Evolutionary conservation across 2,888 invertebrate genomes (phyloP), one percentile per base, ranked within the genome.

Genomic region (Eupithecia subumbrata): DNA sequence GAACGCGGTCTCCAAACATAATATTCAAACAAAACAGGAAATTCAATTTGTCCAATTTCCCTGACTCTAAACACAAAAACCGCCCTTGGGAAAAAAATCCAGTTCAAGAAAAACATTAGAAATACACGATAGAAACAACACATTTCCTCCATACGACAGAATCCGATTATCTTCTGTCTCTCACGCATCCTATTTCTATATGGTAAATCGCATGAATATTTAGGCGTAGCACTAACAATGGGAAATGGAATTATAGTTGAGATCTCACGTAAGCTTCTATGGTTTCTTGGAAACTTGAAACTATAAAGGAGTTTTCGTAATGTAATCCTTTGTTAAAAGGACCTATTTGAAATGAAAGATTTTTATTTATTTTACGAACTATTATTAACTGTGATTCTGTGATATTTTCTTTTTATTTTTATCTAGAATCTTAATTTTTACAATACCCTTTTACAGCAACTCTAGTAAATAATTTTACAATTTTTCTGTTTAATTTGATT

Each of bases 31-130:
- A 86, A 87, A 86, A 85, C 84, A 84, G 80, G 84, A 81, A 86
- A 89, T 88, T 89, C 86, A 85, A 87, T 88, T 87, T 87, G 86
- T 84, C 83, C 84, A 83, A 88, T 87, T 87, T 86, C 83, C 86
- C 78, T 80, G 81, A 82, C 83, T 85, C 82, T 85, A 84, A 85
- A 82, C 85, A 85, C 81, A 87, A 88, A 87, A 86, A 88, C 84
- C 86, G 87, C 86, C 85, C 86, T 66, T 78, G 85, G 84, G 86
- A 82, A 80, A 83, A 87, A 86, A 82, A 83, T n/a, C 82, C 81
- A 8, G 80, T 79, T 81, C 80, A 82, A 82, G 77, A 84, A 85
- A 88, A 89, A 87, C 86, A 85, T 87, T 87, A 87, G 83, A 86
- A 86, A 86, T 80, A 85, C 85, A 74, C 82, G 80, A 84, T 86